Evolutionary conservation across 2,113 vertebrate genomes (phyloP), one percentile per base, ranked within the genome.

Genomic region (Myiopsitta monachus): DNA sequence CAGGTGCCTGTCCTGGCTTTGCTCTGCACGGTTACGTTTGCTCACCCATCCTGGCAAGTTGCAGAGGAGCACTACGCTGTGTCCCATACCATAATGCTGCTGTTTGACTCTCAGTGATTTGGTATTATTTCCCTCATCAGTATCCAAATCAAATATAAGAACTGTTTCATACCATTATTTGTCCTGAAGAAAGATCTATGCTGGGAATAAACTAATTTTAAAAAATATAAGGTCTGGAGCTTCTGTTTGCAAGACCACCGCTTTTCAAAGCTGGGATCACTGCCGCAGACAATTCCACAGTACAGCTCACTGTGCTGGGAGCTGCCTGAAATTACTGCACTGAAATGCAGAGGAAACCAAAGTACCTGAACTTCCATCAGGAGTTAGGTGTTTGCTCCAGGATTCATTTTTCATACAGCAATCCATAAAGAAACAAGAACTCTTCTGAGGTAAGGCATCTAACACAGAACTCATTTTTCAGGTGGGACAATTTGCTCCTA

Each of bases 21-120:
- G 4, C 8, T 68, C 26, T 62, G 15, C 3, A 1, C 1, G 0
- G 18, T 57, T 0, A 0, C 0, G 0, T 41, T 85, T 69, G 54
- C 23, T 30, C 27, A 30, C 8, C 22, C 3, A 0, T 41, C 36
- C 59, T 51, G 36, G 19, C 2, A 12, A 46, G 67, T 38, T 4
- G 2, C 17, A 21, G 3, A 14, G 27, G 24, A 77, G 7, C 14
- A 12, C 14, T 62, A 30, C 1, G 0, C 9, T 19, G 19, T 46
- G 18, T 30, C 23, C 14, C n/a, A 6, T 11, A n/a, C 5, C 7
- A 24, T 14, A 15, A 3, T 18, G 9, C 28, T 86, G 9, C 13
- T 75, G 17, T 61, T 72, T 24, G 15, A 66, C 9, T 10, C 46
- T 10, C 5, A 73, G 33, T 52, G 6, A 46, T 18, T 62, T 62